Conservation (phyloP, 2,113 vertebrate genomes). For the Odontophorus gujanensis region DNA sequence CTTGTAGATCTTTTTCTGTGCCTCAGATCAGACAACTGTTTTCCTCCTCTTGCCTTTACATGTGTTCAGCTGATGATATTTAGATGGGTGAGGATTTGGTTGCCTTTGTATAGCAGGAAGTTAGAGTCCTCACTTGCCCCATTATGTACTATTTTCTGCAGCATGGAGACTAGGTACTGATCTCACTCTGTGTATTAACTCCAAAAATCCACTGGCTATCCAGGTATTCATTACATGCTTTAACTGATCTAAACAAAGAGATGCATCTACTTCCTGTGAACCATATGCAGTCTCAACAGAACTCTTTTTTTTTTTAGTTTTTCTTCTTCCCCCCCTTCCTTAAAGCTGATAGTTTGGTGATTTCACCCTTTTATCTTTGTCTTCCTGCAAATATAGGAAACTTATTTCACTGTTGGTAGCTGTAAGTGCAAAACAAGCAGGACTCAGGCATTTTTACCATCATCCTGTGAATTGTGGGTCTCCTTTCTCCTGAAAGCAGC, state of each 20-base stretch:
- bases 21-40: conserved; percentile 34
- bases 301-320: background rate
- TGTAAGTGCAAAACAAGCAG: conserved; percentile 10
- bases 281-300: background rate
- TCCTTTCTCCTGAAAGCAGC: conserved; percentile 11
- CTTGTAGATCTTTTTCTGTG: conserved; percentile 35
- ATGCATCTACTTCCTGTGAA: conserved; percentile 28
- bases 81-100: conserved; percentile 45
- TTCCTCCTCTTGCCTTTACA: conserved; percentile 44
- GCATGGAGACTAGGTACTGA: background rate
- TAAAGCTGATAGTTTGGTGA: conserved; percentile 4
- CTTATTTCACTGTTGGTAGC: conserved; percentile 4
- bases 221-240: conserved; percentile 30
- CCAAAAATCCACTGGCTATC: conserved; percentile 11
- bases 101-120: conserved; percentile 55
- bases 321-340: background rate
- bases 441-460: conserved; percentile 36
- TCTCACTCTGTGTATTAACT: conserved; percentile 13
- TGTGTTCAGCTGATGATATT: conserved; percentile 25
- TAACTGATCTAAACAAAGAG: background rate
- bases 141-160: background rate
- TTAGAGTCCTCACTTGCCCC: conserved; percentile 10
- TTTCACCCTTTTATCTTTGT: conserved; percentile 14
- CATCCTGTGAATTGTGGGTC: conserved; percentile 11
- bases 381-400: conserved; percentile 2